Evolutionary conservation across 1,140 invertebrate species (phyloP), one percentile per base, ranked within the genome.

Genomic region (Bombus polaris): DNA sequence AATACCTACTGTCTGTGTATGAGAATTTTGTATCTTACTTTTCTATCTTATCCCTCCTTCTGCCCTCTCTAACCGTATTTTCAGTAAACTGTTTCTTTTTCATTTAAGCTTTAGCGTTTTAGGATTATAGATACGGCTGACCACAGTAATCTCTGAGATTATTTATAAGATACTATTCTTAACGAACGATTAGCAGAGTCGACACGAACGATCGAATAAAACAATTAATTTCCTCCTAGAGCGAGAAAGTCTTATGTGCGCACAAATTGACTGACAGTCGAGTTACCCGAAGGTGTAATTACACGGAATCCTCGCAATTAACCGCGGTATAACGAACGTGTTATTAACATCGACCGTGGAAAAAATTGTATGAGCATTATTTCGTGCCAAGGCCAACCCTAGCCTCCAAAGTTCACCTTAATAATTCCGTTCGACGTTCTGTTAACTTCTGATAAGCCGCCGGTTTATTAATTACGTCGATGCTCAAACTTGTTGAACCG

Each of bases 221-320:
- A 83, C 81, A 83, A 83, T 83, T 83, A 83, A 83, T 83, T 70
- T 44, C 32, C 62, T 13, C 32, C 62, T 25, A 13, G 22, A 18
- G 1, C 37, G 32, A 13, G 44, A 70, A 32, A 65, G 72, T 53
- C 62, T 76, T 78, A 78, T 47, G 44, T 35, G 74, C 74, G 47
- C 35, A 66, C n/a, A 83, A 76, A 68, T 78, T 83, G 73, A 68
- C 81, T 42, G 81, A 83, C 65, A 83, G 39, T 80, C 42, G 32
- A 80, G 83, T 71, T 80, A 80, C n/a, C 68, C 18, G 76, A 57
- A 77, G 75, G 32, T 77, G 70, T 80, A 85, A 80, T 85, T 85
- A 80, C 76, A 72, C 59, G 12, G 53, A 85, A 78, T 81, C 66
- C 83, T 77, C 53, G 39, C 71, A 80, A 85, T 79, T 80, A 85